These are phyloP conservation scores for Oreochromis niloticus DNA, from an alignment of 2,113 vertebrate species.

Conservation along the genomic window DNA sequence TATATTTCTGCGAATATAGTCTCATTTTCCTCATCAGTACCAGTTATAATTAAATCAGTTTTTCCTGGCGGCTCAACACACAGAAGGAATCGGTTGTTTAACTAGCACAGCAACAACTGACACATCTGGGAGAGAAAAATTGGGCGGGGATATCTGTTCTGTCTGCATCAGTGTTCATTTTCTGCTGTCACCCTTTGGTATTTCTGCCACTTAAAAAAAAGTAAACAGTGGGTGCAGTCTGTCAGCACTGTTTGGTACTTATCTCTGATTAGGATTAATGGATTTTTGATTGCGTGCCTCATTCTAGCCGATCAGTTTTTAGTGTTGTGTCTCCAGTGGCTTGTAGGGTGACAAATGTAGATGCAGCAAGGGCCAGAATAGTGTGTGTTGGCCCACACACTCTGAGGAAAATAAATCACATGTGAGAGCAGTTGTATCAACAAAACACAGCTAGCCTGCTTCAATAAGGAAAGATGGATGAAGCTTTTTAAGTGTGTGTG, in stretches of 20 bases:
- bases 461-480: neutral
- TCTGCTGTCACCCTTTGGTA: neutral
- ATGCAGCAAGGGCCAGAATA: neutral
- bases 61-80: neutral
- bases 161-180: neutral
- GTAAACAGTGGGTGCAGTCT: conserved; percentile 38
- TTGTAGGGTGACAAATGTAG: conserved; percentile 22
- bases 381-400: neutral
- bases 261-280: conserved; percentile 70
- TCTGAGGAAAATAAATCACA: neutral
- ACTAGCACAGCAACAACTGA: neutral
- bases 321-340: conserved; percentile 29
- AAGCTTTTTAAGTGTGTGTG: neutral
- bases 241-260: conserved; percentile 10
- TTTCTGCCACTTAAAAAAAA: neutral
- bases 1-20: neutral
- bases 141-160: neutral
- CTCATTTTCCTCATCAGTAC: neutral
- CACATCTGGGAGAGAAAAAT: neutral
- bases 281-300: conserved; percentile 60
- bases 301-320: conserved; percentile 36
- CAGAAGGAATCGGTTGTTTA: neutral
- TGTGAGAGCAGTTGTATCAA: neutral
- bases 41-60: neutral
- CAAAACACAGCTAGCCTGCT: neutral